Percentiles rank a stretch among this genome's conserved stretches.
Evolutionary conservation across 64 coral and sea anemone genomes (phyloP).

Genomic region (Cladopsammia gracilis): DNA sequence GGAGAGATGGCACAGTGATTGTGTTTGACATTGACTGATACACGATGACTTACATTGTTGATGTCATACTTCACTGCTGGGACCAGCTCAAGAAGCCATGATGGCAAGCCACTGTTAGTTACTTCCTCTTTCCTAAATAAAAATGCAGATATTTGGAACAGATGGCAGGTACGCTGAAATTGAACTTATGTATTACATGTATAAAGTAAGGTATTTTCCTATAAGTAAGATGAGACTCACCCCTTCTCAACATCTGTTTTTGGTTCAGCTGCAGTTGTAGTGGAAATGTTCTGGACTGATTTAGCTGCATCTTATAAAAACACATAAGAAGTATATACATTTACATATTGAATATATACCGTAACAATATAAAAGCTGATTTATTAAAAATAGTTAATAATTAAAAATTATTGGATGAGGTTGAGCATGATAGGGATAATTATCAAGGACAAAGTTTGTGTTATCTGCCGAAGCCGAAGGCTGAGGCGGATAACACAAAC

Average conservation of each 20-base stretch:
- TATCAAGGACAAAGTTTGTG: too few species aligned
- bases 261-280: neutral
- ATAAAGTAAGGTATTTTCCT: neutral
- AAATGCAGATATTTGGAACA: neutral
- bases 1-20: too few species aligned
- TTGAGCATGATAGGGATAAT: too few species aligned
- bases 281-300: conserved; percentile 63
- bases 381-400: too few species aligned
- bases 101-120: conserved; percentile 45
- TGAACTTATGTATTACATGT: too few species aligned
- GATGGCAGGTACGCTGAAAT: too few species aligned
- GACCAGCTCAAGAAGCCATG: conserved; percentile 85
- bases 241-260: conserved; percentile 42
- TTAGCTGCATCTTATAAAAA: conserved; percentile 61
- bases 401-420: too few species aligned
- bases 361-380: too few species aligned
- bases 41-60: conserved; percentile 81
- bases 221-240: neutral
- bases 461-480: too few species aligned
- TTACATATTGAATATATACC: neutral
- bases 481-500: too few species aligned
- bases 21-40: too few species aligned
- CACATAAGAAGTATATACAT: neutral
- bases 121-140: conserved; percentile 25
- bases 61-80: conserved; percentile 95